Evolutionary conservation across 2,888 invertebrate genomes (phyloP), one percentile per base, ranked within the genome.

Genomic region (Serripes groenlandicus): DNA sequence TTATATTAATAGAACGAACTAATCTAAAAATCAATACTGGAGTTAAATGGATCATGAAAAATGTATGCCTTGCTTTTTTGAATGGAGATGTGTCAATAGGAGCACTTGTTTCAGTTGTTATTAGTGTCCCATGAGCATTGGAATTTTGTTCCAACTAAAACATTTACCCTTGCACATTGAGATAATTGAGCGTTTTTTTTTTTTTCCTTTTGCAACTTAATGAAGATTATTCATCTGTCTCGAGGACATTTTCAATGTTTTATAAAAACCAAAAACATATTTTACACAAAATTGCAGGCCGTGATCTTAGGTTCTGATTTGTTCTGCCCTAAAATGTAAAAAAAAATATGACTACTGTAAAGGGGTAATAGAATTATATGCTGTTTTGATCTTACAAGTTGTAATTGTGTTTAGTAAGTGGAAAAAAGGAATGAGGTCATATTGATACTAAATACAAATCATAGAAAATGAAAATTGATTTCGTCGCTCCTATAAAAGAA

Each of bases 21-120:
- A 26, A 28, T 32, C 62, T 62, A 32, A 62, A 62, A 62, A 62
- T 62, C 62, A 62, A 62, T 62, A 32, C 26, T 26, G n/a, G 26
- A 26, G 66, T 66, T 37, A 66, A 66, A 66, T 66, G 66, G 42
- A 66, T 66, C 66, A 66, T 66, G 66, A 66, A 66, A 66, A 5
- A 35, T 66, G 37, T 35, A 66, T 66, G 42, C 23, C 26, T 66
- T 66, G 66, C 42, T 28, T 11, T 66, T 66, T 66, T 66, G 35
- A 42, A 37, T 37, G 42, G 37, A 42, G 35, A 66, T 42, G 66
- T 28, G n/a, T 66, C 42, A 66, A 37, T 66, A 42, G 66, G 42
- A 66, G 42, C 42, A 66, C 66, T 66, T 66, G 66, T 66, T 66
- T 66, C 34, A 34, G 37, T 26, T 21, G 30, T 30, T 26, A 34